phyloP scores from a whole-genome alignment of 2,113 vertebrate species.

The Chitala chitala region DNA sequence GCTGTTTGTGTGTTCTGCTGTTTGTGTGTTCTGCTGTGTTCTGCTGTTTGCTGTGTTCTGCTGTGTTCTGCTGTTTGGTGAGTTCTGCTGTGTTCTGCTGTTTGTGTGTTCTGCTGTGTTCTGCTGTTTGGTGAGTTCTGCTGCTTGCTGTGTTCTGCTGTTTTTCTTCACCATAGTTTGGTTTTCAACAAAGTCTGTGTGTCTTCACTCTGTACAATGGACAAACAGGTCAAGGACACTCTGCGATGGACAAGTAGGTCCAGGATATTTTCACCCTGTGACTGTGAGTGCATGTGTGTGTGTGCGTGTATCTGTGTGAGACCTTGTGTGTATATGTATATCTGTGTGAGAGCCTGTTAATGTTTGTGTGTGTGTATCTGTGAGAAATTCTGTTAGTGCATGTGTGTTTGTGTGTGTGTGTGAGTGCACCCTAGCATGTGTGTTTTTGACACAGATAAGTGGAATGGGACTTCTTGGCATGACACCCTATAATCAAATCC shows the following conservation, averaged over 20 bases:
- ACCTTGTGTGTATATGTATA: too few species aligned
- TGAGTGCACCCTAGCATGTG: background rate
- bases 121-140: too few species aligned
- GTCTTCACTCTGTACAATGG: background rate
- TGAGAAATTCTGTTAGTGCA: background rate
- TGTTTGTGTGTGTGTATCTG: background rate
- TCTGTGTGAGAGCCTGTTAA: background rate
- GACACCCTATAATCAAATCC: conserved; percentile 7
- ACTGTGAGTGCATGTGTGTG: too few species aligned
- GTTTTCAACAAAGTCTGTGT: background rate
- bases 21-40: too few species aligned
- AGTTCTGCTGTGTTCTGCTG: too few species aligned
- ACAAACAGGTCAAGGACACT: background rate
- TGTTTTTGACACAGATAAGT: conserved; percentile 3
- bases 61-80: too few species aligned
- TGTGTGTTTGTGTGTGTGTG: background rate
- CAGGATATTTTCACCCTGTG: background rate
- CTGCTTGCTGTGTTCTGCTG: too few species aligned
- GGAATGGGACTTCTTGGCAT: background rate
- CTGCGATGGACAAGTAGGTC: background rate
- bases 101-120: too few species aligned
- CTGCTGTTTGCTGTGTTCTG: too few species aligned
- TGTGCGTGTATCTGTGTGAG: too few species aligned
- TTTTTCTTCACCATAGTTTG: too few species aligned
- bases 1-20: too few species aligned